These are phyloP conservation scores for Phyllotreta cruciferae DNA, from an alignment of 2,888 invertebrate species.

Conservation along the genomic window DNA sequence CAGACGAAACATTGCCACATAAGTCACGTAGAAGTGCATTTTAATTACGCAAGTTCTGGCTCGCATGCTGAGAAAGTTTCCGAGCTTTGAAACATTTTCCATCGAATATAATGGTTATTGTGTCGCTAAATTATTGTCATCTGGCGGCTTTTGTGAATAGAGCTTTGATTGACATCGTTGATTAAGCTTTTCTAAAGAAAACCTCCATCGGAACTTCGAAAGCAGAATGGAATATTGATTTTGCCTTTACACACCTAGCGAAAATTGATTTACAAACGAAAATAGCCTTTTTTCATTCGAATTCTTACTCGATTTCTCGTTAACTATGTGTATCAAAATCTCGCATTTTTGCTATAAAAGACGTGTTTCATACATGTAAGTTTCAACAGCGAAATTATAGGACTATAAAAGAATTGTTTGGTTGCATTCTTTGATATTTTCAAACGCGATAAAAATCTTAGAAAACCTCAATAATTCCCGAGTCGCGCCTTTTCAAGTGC, in stretches of 20 bases:
- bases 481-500: too few relatives aligned
- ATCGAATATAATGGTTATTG: conserved; percentile 21
- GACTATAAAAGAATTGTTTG: too few relatives aligned
- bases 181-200: conserved; percentile 13
- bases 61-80: conserved; percentile 10
- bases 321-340: too few relatives aligned
- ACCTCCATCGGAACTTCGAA: neutral
- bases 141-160: conserved; percentile 24
- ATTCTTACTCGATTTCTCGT: too few relatives aligned
- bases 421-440: too few relatives aligned
- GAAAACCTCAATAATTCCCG: too few relatives aligned
- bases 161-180: conserved; percentile 12
- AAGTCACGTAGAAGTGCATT: neutral
- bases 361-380: too few relatives aligned
- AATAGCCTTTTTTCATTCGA: too few relatives aligned
- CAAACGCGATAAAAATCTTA: too few relatives aligned
- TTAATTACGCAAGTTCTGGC: neutral
- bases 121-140: conserved; percentile 19
- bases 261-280: too few relatives aligned
- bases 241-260: neutral
- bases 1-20: neutral
- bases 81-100: conserved; percentile 7
- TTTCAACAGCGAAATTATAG: too few relatives aligned
- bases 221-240: conserved; percentile 4
- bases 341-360: too few relatives aligned